These are phyloP conservation scores for Pogonocherus hispidulus DNA, from an alignment of 2,888 invertebrate species.

Conservation along the genomic window DNA sequence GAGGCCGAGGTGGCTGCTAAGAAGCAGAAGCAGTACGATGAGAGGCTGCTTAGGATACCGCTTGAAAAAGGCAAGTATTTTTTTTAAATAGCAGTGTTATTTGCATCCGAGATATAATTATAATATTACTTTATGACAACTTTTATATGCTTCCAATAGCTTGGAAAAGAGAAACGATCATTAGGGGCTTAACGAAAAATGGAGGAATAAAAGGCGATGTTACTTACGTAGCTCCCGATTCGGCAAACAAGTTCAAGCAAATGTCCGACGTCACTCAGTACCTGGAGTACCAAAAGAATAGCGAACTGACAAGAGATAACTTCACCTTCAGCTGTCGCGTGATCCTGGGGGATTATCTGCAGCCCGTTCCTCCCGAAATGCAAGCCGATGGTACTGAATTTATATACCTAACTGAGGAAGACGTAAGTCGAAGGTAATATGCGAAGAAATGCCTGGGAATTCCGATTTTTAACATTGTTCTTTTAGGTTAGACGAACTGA, in stretches of 20 bases:
- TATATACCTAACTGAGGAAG: slow-evolving; percentile 83
- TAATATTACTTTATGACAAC: no score
- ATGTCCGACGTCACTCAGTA: slow-evolving; percentile 81
- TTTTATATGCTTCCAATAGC: slow-evolving; percentile 68
- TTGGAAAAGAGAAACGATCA: slow-evolving; percentile 94
- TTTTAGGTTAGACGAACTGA: slow-evolving; percentile 77
- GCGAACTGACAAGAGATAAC: slow-evolving; percentile 84
- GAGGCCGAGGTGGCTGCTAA: slow-evolving; percentile 67
- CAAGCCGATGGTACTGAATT: slow-evolving; percentile 79
- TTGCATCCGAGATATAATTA: no score
- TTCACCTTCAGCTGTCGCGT: slow-evolving; percentile 93
- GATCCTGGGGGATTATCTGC: slow-evolving; percentile 92
- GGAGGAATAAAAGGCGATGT: slow-evolving; percentile 95
- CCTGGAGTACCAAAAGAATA: slow-evolving; percentile 74
- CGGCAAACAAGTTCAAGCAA: slow-evolving; percentile 73
- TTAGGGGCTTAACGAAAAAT: slow-evolving; percentile 87
- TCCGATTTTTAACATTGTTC: not conserved
- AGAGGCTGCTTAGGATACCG: slow-evolving; percentile 76
- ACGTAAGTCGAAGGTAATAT: slow-evolving; percentile 80
- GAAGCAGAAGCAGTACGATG: slow-evolving; percentile 71
- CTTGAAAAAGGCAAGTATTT: slow-evolving; percentile 72
- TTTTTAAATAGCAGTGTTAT: no score
- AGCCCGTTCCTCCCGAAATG: slow-evolving; percentile 77
- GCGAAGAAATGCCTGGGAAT: not conserved
- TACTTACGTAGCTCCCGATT: slow-evolving; percentile 83